Base-by-base conservation (phyloP, 2,113 vertebrate genomes). In the Gallinago undulata region DNA sequence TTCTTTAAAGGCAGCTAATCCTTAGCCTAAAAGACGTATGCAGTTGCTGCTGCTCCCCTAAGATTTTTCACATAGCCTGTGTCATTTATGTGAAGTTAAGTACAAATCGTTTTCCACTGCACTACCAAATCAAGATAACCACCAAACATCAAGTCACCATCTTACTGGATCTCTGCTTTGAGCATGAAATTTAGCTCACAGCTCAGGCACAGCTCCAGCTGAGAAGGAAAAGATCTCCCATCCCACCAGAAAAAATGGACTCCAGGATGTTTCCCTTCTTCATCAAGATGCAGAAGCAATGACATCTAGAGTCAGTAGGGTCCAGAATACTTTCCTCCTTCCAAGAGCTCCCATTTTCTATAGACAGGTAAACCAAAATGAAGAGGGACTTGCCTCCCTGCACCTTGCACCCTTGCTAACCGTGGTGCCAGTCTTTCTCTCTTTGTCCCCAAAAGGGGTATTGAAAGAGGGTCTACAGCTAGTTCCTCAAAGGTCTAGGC, bases 91-190 rank as follows among this genome's bases (percentile, higher is more conserved):
- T 45, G 76, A 90, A 92, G 74, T 81, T 74, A 84, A 96, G 72
- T 72, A 90, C 0, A 6, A 92, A 90, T 48, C 2, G 0, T 81
- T 95, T 92, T 91, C 67, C 57, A 47, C 57, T 67, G 74, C 66
- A 69, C 74, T 91, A 68, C 89, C 62, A 87, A 95, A 94, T 96
- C 93, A 94, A 92, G 90, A 94, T 69, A 93, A 94, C 78, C 87
- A 87, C 62, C 59, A 89, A 96, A 89, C 37, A 73, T 75, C 74
- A 82, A 91, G 81, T 51, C 53, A n/a, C 62, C 91, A 7, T 69
- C 67, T 87, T 87, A 82, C 27, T 43, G 41, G 37, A 82, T 89
- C 13, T 0, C 50, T 76, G 45, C 23, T 55, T 10, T 66, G 41
- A 73, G 63, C 22, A 6, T 55, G 47, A 79, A 94, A 94, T 87